A percentile compares a stretch with the other conserved stretches of the same genome.
These are phyloP conservation scores for Limnephilus auricula DNA, from an alignment of 2,888 invertebrate genomes.

Conservation along the genomic window DNA sequence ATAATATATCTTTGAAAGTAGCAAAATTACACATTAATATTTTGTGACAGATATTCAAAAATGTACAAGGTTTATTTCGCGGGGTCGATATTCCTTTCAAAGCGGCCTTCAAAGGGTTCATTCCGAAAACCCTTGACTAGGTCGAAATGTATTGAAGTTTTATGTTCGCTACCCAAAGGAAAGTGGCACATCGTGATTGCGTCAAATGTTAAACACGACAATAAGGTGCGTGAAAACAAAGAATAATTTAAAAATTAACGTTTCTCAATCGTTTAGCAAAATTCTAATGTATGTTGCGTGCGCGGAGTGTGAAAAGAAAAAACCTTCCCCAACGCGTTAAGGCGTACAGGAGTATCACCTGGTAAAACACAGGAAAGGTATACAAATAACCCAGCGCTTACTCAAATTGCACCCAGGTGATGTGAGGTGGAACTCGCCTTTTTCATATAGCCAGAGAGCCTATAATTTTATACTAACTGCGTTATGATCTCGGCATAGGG, in stretches of 20 bases:
- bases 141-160: neutral
- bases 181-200: slow-evolving; percentile 28
- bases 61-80: neutral
- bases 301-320: neutral
- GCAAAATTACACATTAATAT: neutral
- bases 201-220: slow-evolving; percentile 36
- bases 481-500: neutral
- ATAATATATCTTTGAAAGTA: neutral
- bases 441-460: neutral
- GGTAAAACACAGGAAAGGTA: neutral
- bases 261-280: slow-evolving; percentile 29
- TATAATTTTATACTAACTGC: neutral
- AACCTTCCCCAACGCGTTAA: neutral
- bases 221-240: slow-evolving; percentile 30
- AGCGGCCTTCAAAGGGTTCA: neutral
- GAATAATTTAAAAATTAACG: neutral
- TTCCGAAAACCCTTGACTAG: neutral
- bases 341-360: neutral
- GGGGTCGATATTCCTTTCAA: neutral
- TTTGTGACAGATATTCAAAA: neutral
- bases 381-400: neutral
- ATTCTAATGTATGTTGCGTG: slow-evolving; percentile 5
- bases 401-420: neutral
- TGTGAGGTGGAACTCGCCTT: neutral
- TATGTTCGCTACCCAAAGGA: slow-evolving; percentile 12